Percentiles rank a stretch among this genome's conserved stretches.
phyloP scores from a whole-genome alignment of 2,113 vertebrate species.

The Gymnarchus niloticus region DNA sequence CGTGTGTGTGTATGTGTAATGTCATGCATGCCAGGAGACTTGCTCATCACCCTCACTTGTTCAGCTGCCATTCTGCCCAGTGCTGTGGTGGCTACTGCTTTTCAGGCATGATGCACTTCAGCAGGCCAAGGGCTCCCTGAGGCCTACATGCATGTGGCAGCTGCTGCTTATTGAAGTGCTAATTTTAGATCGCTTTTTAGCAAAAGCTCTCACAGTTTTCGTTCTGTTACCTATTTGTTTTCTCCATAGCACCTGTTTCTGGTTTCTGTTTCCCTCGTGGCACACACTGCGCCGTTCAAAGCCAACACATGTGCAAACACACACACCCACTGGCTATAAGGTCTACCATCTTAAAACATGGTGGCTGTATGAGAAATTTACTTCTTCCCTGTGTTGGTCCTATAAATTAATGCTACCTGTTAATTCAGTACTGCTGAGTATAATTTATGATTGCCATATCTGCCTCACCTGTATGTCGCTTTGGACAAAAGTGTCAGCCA shows the following conservation, averaged over 20 bases:
- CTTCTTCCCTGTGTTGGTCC: background rate
- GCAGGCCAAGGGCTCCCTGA: conserved; percentile 7
- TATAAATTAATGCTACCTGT: background rate
- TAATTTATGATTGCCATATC: too few species aligned
- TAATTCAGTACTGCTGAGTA: background rate
- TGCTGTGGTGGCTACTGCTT: background rate
- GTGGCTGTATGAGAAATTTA: background rate
- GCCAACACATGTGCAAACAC: background rate
- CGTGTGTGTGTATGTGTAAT: background rate
- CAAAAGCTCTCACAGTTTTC: conserved; percentile 34
- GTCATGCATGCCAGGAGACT: background rate
- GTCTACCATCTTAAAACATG: background rate
- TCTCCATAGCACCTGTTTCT: conserved; percentile 27
- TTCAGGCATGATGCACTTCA: background rate
- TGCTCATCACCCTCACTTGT: background rate
- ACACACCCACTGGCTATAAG: background rate
- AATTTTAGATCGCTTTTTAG: conserved; percentile 44
- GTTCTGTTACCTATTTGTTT: conserved; percentile 25
- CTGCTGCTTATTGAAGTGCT: conserved; percentile 35
- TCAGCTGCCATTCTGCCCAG: background rate
- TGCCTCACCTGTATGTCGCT: background rate
- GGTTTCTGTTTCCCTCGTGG: conserved; percentile 22
- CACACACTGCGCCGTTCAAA: background rate
- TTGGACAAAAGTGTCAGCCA: background rate
- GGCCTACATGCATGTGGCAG: conserved; percentile 18